A percentile compares a stretch with the other conserved stretches of the same genome.
phyloP scores from a whole-genome alignment of 2,113 vertebrate species.

The Spilogale gracilis region DNA sequence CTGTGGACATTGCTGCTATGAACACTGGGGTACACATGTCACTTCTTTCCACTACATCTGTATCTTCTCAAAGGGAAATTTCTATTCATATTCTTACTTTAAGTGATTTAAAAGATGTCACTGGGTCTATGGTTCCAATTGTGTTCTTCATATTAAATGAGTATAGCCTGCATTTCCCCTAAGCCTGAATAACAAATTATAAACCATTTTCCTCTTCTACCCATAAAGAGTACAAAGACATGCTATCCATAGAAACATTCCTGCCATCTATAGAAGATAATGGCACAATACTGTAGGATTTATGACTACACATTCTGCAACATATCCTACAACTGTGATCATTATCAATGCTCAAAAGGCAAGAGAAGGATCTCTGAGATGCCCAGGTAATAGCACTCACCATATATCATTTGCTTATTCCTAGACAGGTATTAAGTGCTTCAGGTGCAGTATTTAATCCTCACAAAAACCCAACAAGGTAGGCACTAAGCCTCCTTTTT shows the following conservation, averaged over 20 bases:
- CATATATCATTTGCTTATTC: not conserved
- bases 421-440: not conserved
- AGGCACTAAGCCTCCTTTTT: not conserved
- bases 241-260: not conserved
- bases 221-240: not conserved
- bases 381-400: not conserved
- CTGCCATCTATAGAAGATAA: not conserved
- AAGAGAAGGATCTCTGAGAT: not conserved
- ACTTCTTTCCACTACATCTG: no score
- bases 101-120: constrained; percentile 4
- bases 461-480: not conserved
- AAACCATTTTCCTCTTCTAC: not conserved
- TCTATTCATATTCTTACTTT: not conserved
- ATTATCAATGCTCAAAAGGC: not conserved
- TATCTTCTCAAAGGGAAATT: not conserved
- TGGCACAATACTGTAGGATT: not conserved
- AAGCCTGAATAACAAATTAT: not conserved
- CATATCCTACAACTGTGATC: not conserved
- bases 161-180: not conserved
- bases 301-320: constrained; percentile 10
- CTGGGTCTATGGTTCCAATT: not conserved
- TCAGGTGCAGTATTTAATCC: not conserved
- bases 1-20: no score
- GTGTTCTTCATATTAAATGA: not conserved
- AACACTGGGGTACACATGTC: no score